Evolutionary conservation across 2,888 invertebrate species (phyloP), one percentile per base, ranked within the genome.

Genomic region (Terebella lapidaria): DNA sequence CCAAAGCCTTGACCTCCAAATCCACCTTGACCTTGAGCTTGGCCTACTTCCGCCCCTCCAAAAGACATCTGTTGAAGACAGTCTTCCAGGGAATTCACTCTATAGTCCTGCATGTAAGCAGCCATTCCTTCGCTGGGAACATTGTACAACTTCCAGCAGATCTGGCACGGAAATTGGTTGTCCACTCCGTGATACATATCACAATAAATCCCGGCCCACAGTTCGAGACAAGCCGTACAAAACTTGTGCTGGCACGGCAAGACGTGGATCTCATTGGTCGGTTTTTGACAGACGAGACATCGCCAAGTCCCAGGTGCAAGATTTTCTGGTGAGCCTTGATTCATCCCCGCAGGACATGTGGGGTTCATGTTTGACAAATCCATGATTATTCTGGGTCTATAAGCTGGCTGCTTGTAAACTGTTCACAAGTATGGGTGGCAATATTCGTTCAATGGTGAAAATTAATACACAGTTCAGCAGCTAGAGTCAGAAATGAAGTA

Each of bases 191-290:
- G 30, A 54, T 61, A 61, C n/a, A 18, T 35, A 35, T 54, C 57
- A 2, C 30, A 29, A 29, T 61, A 61, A 27, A 59, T 54, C 3
- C 51, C 51, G 2, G 56, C 24, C 61, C 61, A 61, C 18, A 30
- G 4, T 27, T 27, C 15, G 3, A 61, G 30, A 25, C 61, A 61
- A 4, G 26, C 3, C 3, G 30, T 51, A 26, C 61, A 61, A 42
- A 61, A 61, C 18, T 27, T 15, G 45, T 61, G 61, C 2, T 51
- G n/a, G 26, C 61, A 61, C 2, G 61, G 61, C 54, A 61, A 55
- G n/a, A 53, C 53, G 24, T n/a, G 22, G 49, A 49, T 10, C n/a
- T 10, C 5, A 5, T 49, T 22, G 15, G 49, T 5, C 24, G 18
- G 22, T 5, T 10, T 22, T 5, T 22, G 15, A 22, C 49, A 49